phyloP scores from a whole-genome alignment of 2,113 vertebrate species.

The Vanacampus margaritifer region DNA sequence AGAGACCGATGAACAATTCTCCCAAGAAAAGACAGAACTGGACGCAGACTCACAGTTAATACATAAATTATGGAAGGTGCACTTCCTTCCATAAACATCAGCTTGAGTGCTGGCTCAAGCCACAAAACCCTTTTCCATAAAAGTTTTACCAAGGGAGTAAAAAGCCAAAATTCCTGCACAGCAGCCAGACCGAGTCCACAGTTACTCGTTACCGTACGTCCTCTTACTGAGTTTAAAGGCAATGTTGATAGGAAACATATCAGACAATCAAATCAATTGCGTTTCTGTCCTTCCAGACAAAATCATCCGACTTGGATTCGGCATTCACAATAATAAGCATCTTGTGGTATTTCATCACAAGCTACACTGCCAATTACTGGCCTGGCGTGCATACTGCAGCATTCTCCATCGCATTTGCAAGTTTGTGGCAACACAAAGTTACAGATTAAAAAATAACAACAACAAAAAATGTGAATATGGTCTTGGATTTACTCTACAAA shows the following conservation, averaged over 20 bases:
- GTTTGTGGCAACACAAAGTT: not conserved
- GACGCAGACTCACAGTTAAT: slow-evolving; percentile 11
- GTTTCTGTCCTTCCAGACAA: not conserved
- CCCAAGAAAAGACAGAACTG: slow-evolving; percentile 6
- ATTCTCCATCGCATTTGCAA: not conserved
- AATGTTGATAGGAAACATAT: not conserved
- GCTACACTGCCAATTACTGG: not conserved
- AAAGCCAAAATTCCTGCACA: slow-evolving; percentile 22
- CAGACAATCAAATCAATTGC: not conserved
- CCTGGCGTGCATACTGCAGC: not conserved
- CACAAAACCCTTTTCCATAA: slow-evolving; percentile 20
- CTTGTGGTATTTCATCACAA: not conserved
- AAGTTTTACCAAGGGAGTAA: slow-evolving; percentile 24
- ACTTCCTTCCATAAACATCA: slow-evolving; percentile 28
- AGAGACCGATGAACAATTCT: not conserved
- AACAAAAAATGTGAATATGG: too few species aligned
- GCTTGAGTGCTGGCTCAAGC: slow-evolving; percentile 22
- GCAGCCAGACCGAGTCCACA: not conserved
- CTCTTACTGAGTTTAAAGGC: not conserved
- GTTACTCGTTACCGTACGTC: not conserved
- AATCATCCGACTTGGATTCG: not conserved
- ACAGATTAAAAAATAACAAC: not conserved
- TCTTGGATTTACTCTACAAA: not conserved
- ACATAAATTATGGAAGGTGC: slow-evolving; percentile 28
- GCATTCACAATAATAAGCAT: not conserved